These are phyloP conservation scores for Lasioglossum zephyrum DNA, from an alignment of 2,888 invertebrate genomes.

Conservation along the genomic window DNA sequence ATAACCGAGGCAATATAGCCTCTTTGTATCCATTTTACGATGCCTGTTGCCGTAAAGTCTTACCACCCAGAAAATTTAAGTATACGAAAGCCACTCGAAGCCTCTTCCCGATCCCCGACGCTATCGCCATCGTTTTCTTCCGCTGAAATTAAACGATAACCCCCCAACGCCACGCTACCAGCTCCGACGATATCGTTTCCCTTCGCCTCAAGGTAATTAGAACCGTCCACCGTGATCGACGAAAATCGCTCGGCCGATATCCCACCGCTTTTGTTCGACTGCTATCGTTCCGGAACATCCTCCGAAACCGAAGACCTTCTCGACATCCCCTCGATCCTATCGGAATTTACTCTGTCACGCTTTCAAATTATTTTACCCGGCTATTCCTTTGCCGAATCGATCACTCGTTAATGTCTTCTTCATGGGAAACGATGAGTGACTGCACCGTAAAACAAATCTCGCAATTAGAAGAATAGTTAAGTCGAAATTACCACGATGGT, in stretches of 20 bases:
- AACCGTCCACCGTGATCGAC: conserved; percentile 1
- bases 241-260: conserved; percentile 28
- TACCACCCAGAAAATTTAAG: conserved; percentile 57
- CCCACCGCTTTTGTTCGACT: neutral
- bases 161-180: neutral
- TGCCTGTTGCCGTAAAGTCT: conserved; percentile 71
- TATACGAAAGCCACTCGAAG: conserved; percentile 56
- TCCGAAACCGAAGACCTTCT: neutral
- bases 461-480: neutral
- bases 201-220: conserved; percentile 3
- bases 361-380: neutral
- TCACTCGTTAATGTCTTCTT: neutral
- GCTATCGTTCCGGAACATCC: neutral
- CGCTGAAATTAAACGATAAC: conserved; percentile 52
- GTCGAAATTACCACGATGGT: too few relatives aligned
- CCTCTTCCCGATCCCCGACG: conserved; percentile 39
- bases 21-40: conserved; percentile 82
- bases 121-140: conserved; percentile 18
- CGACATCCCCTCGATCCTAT: neutral
- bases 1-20: conserved; percentile 77
- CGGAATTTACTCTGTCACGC: neutral
- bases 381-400: neutral
- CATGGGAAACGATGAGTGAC: neutral
- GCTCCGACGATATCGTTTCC: neutral
- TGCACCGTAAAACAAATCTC: neutral